phyloP scores from a whole-genome alignment of 37 sponge, comb jelly and placozoan species.

The Beroe ovata region DNA sequence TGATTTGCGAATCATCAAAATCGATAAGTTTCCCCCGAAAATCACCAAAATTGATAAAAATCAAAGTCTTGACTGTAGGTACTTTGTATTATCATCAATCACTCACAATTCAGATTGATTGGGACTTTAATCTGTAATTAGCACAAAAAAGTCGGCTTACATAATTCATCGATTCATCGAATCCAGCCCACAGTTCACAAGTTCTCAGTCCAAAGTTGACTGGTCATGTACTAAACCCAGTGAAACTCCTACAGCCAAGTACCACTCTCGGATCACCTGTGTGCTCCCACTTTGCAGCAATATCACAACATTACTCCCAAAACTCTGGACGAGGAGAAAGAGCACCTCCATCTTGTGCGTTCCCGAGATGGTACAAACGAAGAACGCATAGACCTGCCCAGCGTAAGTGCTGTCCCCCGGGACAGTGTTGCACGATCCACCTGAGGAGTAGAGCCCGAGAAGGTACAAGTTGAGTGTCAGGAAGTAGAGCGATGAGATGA shows the following conservation, averaged over 20 bases:
- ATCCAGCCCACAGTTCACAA: too few relatives aligned
- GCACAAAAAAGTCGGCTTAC: too few relatives aligned
- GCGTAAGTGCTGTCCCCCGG: not conserved
- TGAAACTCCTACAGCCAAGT: not conserved
- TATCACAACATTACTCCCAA: conserved; percentile 2
- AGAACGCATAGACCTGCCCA: not conserved
- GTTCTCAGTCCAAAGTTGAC: too few relatives aligned
- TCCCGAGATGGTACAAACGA: conserved; percentile 19
- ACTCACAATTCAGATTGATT: too few relatives aligned
- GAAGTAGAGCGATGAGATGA: conserved; percentile 41
- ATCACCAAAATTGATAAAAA: too few relatives aligned
- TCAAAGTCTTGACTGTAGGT: too few relatives aligned
- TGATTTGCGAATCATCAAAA: too few relatives aligned
- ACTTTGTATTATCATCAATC: too few relatives aligned
- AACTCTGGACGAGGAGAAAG: conserved; percentile 1
- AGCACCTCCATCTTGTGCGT: not conserved
- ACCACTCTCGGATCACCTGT: not conserved
- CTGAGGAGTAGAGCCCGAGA: not conserved
- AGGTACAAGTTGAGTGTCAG: not conserved
- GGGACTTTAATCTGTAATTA: too few relatives aligned
- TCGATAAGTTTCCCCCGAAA: too few relatives aligned
- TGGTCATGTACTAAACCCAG: not conserved
- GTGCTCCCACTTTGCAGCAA: not conserved
- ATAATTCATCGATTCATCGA: too few relatives aligned
- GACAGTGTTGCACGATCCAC: not conserved